These are phyloP conservation scores for Notolabrus celidotus DNA, from an alignment of 2,797 vertebrate genomes.

Conservation along the genomic window DNA sequence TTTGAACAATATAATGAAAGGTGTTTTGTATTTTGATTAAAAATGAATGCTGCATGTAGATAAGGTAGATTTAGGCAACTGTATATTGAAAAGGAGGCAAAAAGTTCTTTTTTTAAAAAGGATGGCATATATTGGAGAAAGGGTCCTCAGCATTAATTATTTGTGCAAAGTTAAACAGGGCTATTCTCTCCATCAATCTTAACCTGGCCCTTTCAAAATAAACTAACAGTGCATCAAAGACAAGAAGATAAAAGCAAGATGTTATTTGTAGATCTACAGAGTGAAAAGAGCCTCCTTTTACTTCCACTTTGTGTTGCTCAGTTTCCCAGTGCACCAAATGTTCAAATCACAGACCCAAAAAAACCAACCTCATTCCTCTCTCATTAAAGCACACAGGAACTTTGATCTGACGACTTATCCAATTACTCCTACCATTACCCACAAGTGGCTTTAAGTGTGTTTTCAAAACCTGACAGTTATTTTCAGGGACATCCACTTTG, in stretches of 20 bases:
- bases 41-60: not conserved
- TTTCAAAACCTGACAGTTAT: conserved; percentile 41
- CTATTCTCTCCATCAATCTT: not conserved
- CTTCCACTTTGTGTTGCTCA: conserved; percentile 31
- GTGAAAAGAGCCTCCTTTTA: not conserved
- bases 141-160: not conserved
- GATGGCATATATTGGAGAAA: not conserved
- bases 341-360: conserved; percentile 1
- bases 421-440: conserved; percentile 48
- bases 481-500: conserved; percentile 46
- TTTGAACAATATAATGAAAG: no score
- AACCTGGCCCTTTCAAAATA: conserved; percentile 11
- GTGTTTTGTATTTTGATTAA: not conserved
- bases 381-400: conserved; percentile 36
- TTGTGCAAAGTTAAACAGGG: not conserved
- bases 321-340: not conserved
- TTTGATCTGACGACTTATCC: conserved; percentile 41
- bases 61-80: not conserved
- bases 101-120: no score
- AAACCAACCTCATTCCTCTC: conserved; percentile 24
- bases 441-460: conserved; percentile 53
- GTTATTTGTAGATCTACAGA: no score
- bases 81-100: not conserved
- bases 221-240: not conserved
- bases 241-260: not conserved